Evolutionary conservation across 1,140 invertebrate species (phyloP).

Genomic region (Carposina sasakii): DNA sequence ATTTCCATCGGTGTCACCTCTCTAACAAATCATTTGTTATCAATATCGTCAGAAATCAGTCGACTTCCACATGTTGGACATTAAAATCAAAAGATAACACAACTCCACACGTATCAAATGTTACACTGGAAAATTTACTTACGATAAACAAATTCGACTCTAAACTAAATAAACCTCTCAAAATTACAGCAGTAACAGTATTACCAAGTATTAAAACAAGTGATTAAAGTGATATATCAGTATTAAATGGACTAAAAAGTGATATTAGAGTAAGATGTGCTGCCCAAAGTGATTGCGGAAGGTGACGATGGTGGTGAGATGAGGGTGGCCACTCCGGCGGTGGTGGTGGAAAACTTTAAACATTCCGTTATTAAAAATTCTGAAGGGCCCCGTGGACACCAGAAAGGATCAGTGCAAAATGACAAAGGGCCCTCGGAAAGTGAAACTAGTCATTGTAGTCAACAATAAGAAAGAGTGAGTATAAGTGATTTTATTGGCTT

Average conservation of each 20-base stretch:
- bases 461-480: constrained; percentile 74
- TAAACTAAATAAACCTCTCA: constrained; percentile 25
- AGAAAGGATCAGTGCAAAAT: constrained; percentile 66
- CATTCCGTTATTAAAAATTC: constrained; percentile 69
- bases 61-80: too few relatives aligned
- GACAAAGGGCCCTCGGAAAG: constrained; percentile 73
- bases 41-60: too few relatives aligned
- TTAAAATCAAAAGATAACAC: too few relatives aligned
- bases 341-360: constrained; percentile 45
- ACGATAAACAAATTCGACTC: constrained; percentile 26
- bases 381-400: constrained; percentile 58
- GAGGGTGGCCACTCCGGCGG: constrained; percentile 37
- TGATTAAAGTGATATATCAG: constrained; percentile 34
- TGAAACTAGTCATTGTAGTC: constrained; percentile 74
- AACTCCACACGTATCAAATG: too few relatives aligned
- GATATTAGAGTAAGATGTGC: constrained; percentile 42
- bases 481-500: constrained; percentile 24
- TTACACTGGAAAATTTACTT: too few relatives aligned
- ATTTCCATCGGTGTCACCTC: too few relatives aligned
- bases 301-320: constrained; percentile 59
- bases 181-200: constrained; percentile 28
- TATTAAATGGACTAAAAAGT: constrained; percentile 47
- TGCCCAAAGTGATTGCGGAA: constrained; percentile 26
- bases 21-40: too few relatives aligned
- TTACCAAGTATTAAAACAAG: constrained; percentile 33